Base-by-base conservation (phyloP, 2,797 vertebrate genomes). In the Sternarchorhynchus goeldii region DNA sequence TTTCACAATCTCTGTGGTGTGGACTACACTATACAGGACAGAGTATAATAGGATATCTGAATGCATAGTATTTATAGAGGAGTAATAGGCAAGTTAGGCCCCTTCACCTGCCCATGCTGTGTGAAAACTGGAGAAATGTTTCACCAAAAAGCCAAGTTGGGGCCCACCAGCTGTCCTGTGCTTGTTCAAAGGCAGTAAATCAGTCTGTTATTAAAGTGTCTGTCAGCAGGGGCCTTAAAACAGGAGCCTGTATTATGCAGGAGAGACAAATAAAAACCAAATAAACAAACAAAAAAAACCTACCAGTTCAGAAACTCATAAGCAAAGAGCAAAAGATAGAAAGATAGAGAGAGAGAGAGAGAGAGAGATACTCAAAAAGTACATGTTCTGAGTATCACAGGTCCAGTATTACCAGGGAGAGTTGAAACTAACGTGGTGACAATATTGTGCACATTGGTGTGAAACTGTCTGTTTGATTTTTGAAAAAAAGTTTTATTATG, bases 401-500 rank as follows among this genome's bases (percentile, higher is more conserved):
- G 63, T 59, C 73, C 80, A 66, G 75, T 82, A 79, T 36, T 16
- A 45, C 67, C 17, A 76, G 73, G 76, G 76, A 83, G 73, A 39
- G 56, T 71, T 20, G 58, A 56, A 72, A 56, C 60, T 20, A 25
- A 73, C 18, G 20, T 55, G 68, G 60, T 53, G 25, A 67, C 85
- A 85, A 82, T 71, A 73, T 80, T 72, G 85, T 80, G 78, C 82
- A 81, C 77, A 76, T 82, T 56, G 14, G 79, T 75, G 75, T 76
- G 16, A 64, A 58, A 29, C 65, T 76, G 82, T 80, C 80, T 31
- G 79, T 75, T 75, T 72, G 71, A 85, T 76, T 82, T 82, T 81
- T 81, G 56, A 85, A 88, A 84, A 84, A 57, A 50, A 66, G 80
- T 85, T 86, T 90, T 90, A 89, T 88, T 89, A 83, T 88, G 81